Percentiles rank a stretch among this genome's conserved stretches.
These are phyloP conservation scores for Volucella zonaria DNA, from an alignment of 2,888 invertebrate species.

Conservation along the genomic window DNA sequence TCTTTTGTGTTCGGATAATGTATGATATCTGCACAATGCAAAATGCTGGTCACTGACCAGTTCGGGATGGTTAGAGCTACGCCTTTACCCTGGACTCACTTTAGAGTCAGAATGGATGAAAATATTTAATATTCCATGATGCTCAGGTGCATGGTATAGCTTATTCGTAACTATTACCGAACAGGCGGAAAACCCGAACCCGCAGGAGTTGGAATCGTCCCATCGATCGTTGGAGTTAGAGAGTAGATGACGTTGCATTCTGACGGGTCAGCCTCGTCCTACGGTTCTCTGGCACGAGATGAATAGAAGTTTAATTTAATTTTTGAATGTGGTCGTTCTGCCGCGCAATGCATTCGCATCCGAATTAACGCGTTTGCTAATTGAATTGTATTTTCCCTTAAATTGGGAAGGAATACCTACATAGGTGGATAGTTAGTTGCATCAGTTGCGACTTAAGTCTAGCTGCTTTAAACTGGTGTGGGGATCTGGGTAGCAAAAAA, in stretches of 20 bases:
- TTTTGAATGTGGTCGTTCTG: constrained; percentile 1
- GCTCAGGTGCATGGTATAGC: background rate
- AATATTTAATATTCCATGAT: constrained; percentile 7
- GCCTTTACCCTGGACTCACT: no score
- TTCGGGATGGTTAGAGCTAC: no score
- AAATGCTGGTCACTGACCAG: no score
- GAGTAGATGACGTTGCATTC: no score
- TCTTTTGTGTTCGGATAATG: no score
- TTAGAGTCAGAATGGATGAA: constrained; percentile 9
- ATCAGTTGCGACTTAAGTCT: background rate
- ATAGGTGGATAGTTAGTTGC: no score
- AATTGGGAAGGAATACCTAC: background rate
- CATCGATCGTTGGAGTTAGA: no score
- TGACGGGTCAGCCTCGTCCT: background rate
- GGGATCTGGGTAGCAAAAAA: no score
- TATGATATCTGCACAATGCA: no score
- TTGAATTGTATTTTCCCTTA: constrained; percentile 30
- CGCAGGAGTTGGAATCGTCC: no score
- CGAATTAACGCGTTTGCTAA: constrained; percentile 16
- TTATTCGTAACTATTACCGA: background rate
- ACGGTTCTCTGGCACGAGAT: background rate
- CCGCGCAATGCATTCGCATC: constrained; percentile 18
- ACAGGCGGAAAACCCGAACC: no score
- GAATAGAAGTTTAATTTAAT: constrained; percentile 43
- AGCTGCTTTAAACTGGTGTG: background rate